A percentile compares a stretch with the other conserved stretches of the same genome.
Evolutionary conservation across 2,797 vertebrate genomes (phyloP).

Genomic region (Myotis pilosus): DNA sequence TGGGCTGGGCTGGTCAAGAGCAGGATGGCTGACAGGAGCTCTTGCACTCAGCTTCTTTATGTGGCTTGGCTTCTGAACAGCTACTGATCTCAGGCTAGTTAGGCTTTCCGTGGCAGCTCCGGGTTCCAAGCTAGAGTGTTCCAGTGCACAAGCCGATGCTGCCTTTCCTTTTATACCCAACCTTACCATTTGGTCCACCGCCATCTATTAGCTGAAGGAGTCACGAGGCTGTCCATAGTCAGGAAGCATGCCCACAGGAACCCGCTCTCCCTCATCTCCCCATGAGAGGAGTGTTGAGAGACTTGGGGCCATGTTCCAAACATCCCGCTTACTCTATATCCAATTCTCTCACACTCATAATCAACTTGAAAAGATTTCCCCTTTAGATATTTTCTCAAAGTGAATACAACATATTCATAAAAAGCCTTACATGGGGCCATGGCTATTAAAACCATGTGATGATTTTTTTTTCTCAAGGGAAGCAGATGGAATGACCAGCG

Average conservation of each 20-base stretch:
- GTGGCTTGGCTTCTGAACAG: neutral
- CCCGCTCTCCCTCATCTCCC: neutral
- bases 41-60: neutral
- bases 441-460: neutral
- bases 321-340: neutral
- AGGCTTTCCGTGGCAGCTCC: neutral
- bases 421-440: neutral
- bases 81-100: neutral
- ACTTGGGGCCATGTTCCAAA: neutral
- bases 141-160: neutral
- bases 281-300: neutral
- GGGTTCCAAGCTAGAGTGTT: neutral
- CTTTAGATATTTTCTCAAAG: conserved; percentile 19
- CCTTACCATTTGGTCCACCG: neutral
- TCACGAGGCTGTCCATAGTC: neutral
- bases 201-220: neutral
- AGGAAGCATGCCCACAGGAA: neutral
- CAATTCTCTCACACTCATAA: neutral
- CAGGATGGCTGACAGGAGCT: neutral
- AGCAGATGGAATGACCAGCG: neutral
- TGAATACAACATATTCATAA: neutral
- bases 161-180: neutral
- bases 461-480: neutral
- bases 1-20: neutral
- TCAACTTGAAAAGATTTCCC: neutral